Base-by-base conservation (phyloP, 2,113 vertebrate species). In the Desmodus rotundus region DNA sequence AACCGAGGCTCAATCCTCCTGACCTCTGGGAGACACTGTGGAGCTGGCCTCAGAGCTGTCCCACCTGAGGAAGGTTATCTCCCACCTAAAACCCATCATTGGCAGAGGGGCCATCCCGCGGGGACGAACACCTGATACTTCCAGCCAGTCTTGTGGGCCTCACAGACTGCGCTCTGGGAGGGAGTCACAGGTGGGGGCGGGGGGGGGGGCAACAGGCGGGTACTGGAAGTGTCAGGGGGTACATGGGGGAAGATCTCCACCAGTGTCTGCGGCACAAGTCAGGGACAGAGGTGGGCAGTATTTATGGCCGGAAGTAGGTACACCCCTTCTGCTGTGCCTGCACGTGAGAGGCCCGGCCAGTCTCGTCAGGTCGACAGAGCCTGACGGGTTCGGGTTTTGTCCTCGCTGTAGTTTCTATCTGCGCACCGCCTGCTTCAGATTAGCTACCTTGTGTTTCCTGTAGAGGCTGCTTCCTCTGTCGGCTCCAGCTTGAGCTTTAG, bases 361-460 rank as follows among this genome's bases (percentile, higher is more conserved):
- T 14, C 50, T 56, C 16, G 22, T 52, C 20, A 8, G 74, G 56
- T 26, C 10, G 56, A 26, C 8, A 2, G 9, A 56, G 20, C 56
- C 4, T n/a, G n/a, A n/a, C n/a, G 56, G 56, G 56, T 26, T 58
- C 10, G 9, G 56, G 24, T 26, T 22, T 26, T 26, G 28, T 22
- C 1, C 9, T n/a, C 56, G 28, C 63, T n/a, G 0, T 45, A 76
- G 20, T 31, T n/a, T 5, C 45, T 0, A 9, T 24, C 13, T 4
- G 4, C 7, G 26, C 31, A 12, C 88, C 36, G 41, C 14, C 47
- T 26, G 38, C 36, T 19, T 68, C 74, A 4, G 8, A 17, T 50
- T 13, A 41, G 28, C 11, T 33, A 13, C 4, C 45, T 52, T 20
- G 56, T 47, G 43, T n/a, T 31, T 65, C 8, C 10, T 0, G 24